Base-by-base conservation (phyloP, 2,888 invertebrate genomes). In the Volucella inflata region DNA sequence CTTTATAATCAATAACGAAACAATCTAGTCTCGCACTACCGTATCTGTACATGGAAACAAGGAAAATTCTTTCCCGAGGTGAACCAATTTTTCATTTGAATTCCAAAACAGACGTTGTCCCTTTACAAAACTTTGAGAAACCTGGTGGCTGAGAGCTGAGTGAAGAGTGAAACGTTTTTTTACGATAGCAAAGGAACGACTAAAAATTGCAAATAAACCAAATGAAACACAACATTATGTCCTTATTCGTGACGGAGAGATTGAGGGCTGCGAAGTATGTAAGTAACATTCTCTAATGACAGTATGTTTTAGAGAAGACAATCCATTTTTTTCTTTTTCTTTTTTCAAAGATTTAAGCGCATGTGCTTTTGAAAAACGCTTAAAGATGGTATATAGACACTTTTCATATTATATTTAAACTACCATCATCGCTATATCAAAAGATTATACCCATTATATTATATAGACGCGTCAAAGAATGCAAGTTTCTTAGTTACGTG, bases 1-100 rank as follows among this genome's bases (percentile, higher is more conserved):
- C 57, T 51, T 72, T 62, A 55, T 46, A 75, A 75, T 75, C 75
- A 75, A 75, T 75, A 75, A 65, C 75, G 65, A 65, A 65, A 65
- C 57, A 55, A 65, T 75, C 46, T 36, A 48, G 71, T 51, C 60
- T 60, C 42, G 14, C 40, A 74, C 64, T 74, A 30, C 30, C 4
- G 30, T 30, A 30, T 30, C 64, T 46, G 21, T 12, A 38, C 55
- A 60, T 17, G 17, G 11, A 11, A 16, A 57, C 55, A n/a, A 40
- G 2, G 8, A 46, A 38, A 14, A 48, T 12, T 46, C 12, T 57
- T 16, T 8, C 48, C 38, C 11, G 10, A 46, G 30, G 38, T 17
- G n/a, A 36, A 46, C 46, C 48, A 46, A 62, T 62, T 62, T 62
- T 62, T 62, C 62, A 70, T 71, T 60, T 71, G 40, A 71, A 71